Conservation (phyloP, 2,113 vertebrate species). For the Pteropus alecto region DNA sequence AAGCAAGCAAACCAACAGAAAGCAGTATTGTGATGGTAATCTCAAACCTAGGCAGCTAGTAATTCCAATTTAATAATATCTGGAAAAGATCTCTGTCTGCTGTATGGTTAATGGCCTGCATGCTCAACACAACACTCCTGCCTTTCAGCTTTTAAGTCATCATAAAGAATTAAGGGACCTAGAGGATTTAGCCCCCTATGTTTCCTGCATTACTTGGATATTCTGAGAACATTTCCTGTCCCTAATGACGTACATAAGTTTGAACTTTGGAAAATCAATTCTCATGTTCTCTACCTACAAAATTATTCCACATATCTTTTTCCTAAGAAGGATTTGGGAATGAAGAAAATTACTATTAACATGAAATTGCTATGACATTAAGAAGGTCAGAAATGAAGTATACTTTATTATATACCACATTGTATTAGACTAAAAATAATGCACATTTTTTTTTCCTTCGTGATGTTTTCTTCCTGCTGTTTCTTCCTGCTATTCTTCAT, state of each 20-base stretch:
- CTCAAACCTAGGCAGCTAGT: background rate
- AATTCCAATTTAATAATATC: background rate
- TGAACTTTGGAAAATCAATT: background rate
- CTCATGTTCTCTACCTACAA: background rate
- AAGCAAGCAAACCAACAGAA: background rate
- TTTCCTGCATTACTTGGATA: background rate
- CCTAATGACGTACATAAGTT: background rate
- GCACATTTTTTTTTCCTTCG: background rate
- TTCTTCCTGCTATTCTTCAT: background rate
- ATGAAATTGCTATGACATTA: background rate
- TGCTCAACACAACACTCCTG: background rate
- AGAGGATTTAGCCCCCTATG: background rate
- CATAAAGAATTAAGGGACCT: background rate
- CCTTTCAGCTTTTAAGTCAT: background rate
- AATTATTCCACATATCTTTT: background rate
- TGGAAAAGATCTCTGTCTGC: background rate
- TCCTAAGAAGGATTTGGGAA: background rate
- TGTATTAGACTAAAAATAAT: background rate
- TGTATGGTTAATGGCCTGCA: background rate
- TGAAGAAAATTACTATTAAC: background rate
- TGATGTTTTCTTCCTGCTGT: background rate
- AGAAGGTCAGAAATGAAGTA: background rate
- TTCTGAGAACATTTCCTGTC: slow-evolving; percentile 11
- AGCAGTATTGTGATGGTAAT: background rate
- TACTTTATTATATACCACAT: background rate